These are phyloP conservation scores for Lamprotornis superbus DNA, from an alignment of 2,113 vertebrate genomes.

Conservation along the genomic window DNA sequence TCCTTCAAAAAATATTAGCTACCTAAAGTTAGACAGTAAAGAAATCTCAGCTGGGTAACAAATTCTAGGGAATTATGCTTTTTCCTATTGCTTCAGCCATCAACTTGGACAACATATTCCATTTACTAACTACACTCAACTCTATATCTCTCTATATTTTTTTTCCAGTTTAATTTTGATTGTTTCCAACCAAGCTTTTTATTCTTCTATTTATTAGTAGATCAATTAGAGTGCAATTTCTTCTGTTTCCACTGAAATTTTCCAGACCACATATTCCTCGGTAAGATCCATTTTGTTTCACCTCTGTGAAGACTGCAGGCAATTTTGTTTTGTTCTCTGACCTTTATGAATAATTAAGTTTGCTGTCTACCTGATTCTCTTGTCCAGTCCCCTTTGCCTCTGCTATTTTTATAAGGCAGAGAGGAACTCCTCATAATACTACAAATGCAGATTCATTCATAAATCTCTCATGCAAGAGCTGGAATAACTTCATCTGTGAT, in stretches of 20 bases:
- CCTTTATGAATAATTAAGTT: constrained; percentile 66
- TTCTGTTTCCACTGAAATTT: neutral
- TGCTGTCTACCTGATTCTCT: constrained; percentile 1
- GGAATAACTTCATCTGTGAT: neutral
- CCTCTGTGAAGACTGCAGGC: neutral
- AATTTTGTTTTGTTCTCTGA: constrained; percentile 46
- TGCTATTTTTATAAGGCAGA: neutral
- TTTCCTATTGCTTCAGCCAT: neutral
- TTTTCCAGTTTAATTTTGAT: neutral
- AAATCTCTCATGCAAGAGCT: neutral
- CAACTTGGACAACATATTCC: neutral
- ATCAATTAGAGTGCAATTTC: neutral
- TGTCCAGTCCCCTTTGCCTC: neutral
- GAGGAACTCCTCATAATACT: neutral
- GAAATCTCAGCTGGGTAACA: neutral
- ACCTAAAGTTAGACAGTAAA: neutral
- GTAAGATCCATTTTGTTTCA: neutral
- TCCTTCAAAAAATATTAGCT: neutral
- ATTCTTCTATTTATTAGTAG: neutral
- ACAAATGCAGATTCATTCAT: neutral
- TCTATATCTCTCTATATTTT: neutral
- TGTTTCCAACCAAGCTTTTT: neutral
- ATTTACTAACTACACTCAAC: neutral
- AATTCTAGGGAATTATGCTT: neutral
- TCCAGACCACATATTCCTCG: neutral